phyloP scores from a whole-genome alignment of 1,140 invertebrate genomes.

The Parapsyche elsis region DNA sequence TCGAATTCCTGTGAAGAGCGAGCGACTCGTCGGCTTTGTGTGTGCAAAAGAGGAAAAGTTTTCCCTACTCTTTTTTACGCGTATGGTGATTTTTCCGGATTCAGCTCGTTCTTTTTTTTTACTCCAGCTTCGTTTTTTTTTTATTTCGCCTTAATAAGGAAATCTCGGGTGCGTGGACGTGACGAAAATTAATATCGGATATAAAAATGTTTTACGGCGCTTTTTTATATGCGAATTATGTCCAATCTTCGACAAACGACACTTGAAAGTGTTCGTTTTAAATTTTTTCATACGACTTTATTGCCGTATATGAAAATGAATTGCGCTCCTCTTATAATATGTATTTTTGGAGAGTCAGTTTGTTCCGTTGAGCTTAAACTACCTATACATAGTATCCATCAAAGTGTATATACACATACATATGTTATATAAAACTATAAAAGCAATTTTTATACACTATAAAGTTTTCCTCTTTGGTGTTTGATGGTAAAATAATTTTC shows the following conservation, averaged over 20 bases:
- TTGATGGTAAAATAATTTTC: too few species aligned
- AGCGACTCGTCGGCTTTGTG: not conserved
- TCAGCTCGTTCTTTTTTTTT: not conserved
- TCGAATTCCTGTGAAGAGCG: conserved; percentile 33
- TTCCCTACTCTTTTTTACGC: not conserved
- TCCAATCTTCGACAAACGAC: conserved; percentile 7
- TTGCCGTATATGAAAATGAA: too few species aligned
- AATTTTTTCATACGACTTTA: not conserved
- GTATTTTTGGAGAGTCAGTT: too few species aligned
- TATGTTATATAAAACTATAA: too few species aligned
- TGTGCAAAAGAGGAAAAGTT: conserved; percentile 23
- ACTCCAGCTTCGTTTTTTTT: conserved; percentile 5
- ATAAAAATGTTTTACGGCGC: conserved; percentile 20
- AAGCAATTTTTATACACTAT: too few species aligned
- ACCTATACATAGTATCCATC: too few species aligned
- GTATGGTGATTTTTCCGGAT: conserved; percentile 9
- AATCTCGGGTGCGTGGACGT: conserved; percentile 24
- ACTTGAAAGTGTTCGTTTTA: conserved; percentile 13
- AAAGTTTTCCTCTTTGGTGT: too few species aligned
- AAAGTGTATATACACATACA: too few species aligned
- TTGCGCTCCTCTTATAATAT: too few species aligned
- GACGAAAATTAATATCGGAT: conserved; percentile 38
- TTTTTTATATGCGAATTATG: not conserved
- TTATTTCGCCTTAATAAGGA: conserved; percentile 31
- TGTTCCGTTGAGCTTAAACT: too few species aligned